phyloP scores from a whole-genome alignment of 2,113 vertebrate genomes.

The Cardinalis cardinalis region DNA sequence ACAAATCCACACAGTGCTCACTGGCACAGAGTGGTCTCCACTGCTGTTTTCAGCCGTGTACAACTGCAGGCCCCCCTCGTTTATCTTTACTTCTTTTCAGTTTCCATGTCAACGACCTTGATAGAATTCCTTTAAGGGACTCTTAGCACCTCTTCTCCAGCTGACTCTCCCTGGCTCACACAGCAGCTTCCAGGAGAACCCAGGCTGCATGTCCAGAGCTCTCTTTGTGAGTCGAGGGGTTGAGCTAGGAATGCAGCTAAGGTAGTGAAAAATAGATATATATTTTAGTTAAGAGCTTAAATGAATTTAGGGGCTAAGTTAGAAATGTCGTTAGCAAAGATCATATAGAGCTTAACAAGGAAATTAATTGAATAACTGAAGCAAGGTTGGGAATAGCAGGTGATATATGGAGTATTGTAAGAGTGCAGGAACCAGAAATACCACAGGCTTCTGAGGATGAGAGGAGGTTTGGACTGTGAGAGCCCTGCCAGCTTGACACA shows the following conservation, averaged over 20 bases:
- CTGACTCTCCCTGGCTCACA: neutral
- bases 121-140: neutral
- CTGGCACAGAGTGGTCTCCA: neutral
- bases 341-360: neutral
- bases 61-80: neutral
- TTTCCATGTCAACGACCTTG: neutral
- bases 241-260: neutral
- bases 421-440: neutral
- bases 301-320: neutral
- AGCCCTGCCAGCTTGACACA: neutral
- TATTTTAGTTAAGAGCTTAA: neutral
- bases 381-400: neutral
- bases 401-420: neutral
- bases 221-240: neutral
- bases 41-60: neutral
- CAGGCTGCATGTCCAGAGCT: neutral
- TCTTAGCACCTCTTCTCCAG: neutral
- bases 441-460: neutral
- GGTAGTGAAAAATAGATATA: neutral
- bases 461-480: neutral
- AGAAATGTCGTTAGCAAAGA: neutral
- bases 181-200: neutral
- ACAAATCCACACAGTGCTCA: neutral
- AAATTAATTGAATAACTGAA: neutral
- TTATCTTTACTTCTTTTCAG: neutral